A percentile compares a stretch with the other conserved stretches of the same genome.
Evolutionary conservation across 2,797 vertebrate genomes (phyloP).

Genomic region (Triplophysa bombifrons): DNA sequence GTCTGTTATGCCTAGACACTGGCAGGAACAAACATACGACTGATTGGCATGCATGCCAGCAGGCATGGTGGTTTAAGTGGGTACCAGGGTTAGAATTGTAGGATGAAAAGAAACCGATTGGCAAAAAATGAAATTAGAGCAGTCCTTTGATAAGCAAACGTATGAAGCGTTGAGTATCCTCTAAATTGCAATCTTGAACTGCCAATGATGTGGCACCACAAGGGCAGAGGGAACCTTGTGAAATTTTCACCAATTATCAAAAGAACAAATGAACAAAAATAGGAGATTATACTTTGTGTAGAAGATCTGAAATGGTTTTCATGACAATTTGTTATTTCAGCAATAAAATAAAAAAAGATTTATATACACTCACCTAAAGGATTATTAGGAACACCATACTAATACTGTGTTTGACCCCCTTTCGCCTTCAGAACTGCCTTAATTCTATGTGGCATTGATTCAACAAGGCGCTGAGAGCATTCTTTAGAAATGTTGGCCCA

Average conservation of each 20-base stretch:
- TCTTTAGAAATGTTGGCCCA: too few species aligned
- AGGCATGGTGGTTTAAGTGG: slow-evolving; percentile 4
- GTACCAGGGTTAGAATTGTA: slow-evolving; percentile 8
- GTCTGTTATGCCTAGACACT: slow-evolving; percentile 33
- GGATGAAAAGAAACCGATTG: slow-evolving; percentile 29
- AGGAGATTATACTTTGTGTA: too few species aligned
- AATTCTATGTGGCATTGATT: too few species aligned
- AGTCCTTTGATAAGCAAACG: neutral
- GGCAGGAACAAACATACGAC: slow-evolving; percentile 16
- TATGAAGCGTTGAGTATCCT: neutral
- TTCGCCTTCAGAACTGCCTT: too few species aligned
- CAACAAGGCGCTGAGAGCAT: too few species aligned
- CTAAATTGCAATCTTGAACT: neutral
- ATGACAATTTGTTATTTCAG: too few species aligned
- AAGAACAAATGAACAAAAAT: neutral
- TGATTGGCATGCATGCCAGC: slow-evolving; percentile 9
- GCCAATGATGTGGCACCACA: neutral
- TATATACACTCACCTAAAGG: too few species aligned
- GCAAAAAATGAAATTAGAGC: slow-evolving; percentile 56
- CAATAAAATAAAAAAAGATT: too few species aligned
- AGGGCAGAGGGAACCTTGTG: neutral
- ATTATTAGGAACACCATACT: too few species aligned
- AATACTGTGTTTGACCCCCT: too few species aligned
- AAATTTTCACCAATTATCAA: neutral
- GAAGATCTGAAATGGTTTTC: too few species aligned